Conservation (phyloP, 1,140 invertebrate species). For the Drosophila sechellia region DNA sequence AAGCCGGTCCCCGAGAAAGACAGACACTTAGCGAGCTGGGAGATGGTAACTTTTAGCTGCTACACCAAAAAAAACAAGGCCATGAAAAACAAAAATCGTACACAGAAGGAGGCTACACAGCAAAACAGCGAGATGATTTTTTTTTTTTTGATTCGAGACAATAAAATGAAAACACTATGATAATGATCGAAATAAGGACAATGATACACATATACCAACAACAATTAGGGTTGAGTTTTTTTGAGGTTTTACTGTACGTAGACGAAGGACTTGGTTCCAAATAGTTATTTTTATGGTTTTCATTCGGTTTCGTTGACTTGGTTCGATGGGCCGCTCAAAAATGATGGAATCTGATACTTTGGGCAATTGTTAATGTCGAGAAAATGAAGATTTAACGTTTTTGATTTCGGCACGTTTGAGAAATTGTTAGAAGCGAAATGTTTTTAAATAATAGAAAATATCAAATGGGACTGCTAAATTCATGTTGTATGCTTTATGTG, state of each 20-base stretch:
- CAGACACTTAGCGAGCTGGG: constrained; percentile 6
- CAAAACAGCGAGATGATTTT: constrained; percentile 56
- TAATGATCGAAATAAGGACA: constrained; percentile 50
- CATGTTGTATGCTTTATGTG: constrained; percentile 52
- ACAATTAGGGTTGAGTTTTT: constrained; percentile 62
- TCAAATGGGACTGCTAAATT: constrained; percentile 48
- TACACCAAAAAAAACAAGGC: constrained; percentile 27
- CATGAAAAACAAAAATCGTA: constrained; percentile 30
- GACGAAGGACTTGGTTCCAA: constrained; percentile 56
- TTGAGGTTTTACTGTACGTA: constrained; percentile 63
- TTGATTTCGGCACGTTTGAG: constrained; percentile 25
- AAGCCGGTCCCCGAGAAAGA: constrained; percentile 1
- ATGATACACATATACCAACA: constrained; percentile 75
- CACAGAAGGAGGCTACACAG: constrained; percentile 55
- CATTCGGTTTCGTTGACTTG: constrained; percentile 59
- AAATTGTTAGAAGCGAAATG: constrained; percentile 38
- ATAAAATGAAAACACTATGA: constrained; percentile 14
- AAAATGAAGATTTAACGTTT: constrained; percentile 23
- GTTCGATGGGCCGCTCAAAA: constrained; percentile 84
- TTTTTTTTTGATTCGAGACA: not conserved
- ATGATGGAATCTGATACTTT: constrained; percentile 84
- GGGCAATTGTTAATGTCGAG: constrained; percentile 43
- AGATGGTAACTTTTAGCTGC: constrained; percentile 15
- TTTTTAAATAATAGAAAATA: constrained; percentile 29
- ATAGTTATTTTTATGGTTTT: constrained; percentile 36